phyloP scores from a whole-genome alignment of 2,113 vertebrate species.

The Astatotilapia flaviijosephi region DNA sequence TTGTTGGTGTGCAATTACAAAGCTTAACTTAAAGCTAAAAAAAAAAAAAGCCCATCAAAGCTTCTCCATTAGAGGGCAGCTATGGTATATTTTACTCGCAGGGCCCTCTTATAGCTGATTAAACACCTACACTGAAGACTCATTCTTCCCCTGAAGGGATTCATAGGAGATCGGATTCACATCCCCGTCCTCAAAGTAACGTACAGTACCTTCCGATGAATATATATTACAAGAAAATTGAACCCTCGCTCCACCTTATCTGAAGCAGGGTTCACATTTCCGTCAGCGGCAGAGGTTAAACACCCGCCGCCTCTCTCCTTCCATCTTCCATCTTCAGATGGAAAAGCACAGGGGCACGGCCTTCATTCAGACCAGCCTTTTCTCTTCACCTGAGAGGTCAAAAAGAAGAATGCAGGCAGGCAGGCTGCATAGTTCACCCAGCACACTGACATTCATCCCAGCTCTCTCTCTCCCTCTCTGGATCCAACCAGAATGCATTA shows the following conservation, averaged over 20 bases:
- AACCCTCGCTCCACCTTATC: not conserved
- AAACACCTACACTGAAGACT: conserved; percentile 8
- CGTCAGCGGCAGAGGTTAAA: not conserved
- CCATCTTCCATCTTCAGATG: not conserved
- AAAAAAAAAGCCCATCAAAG: not conserved
- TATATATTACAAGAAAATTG: not conserved
- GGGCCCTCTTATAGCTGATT: conserved; percentile 6
- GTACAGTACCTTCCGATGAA: not conserved
- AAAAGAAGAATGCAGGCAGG: conserved; percentile 34
- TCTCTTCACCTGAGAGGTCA: conserved; percentile 46
- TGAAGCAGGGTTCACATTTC: not conserved
- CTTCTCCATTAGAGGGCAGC: conserved; percentile 23
- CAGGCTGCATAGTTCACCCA: conserved; percentile 9
- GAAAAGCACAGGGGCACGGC: not conserved
- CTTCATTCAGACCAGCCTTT: conserved; percentile 18
- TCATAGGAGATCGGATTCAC: not conserved
- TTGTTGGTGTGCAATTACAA: conserved; percentile 6
- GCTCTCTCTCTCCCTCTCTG: not conserved
- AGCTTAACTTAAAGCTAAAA: not conserved
- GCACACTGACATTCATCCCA: conserved; percentile 36
- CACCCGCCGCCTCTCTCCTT: not conserved
- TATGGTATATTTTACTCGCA: not conserved
- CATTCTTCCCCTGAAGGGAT: conserved; percentile 4
- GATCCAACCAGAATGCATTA: conserved; percentile 35
- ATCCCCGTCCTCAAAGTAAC: not conserved